A percentile compares a stretch with the other conserved stretches of the same genome.
Evolutionary conservation across 1,140 invertebrate genomes (phyloP).

Genomic region (Lethrus apterus): DNA sequence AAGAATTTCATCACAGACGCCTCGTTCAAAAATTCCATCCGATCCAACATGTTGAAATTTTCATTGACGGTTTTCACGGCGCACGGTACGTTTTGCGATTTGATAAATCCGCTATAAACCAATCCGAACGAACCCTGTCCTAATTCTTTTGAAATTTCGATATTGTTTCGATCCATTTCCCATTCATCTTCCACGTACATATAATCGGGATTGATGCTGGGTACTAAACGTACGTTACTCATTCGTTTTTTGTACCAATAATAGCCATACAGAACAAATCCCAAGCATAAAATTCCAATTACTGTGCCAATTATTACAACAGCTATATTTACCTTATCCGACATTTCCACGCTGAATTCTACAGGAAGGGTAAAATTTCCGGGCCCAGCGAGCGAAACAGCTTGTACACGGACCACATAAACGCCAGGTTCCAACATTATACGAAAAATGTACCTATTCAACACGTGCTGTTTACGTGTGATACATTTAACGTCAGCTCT

Average conservation of each 20-base stretch:
- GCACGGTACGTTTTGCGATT: constrained; percentile 54
- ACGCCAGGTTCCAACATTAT: constrained; percentile 53
- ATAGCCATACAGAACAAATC: constrained; percentile 14
- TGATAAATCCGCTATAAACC: constrained; percentile 45
- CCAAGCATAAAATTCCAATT: constrained; percentile 32
- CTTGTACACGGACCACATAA: constrained; percentile 54
- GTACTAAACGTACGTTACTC: constrained; percentile 54
- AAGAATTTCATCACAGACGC: constrained; percentile 95
- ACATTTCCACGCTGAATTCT: constrained; percentile 18
- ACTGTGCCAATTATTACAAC: constrained; percentile 37
- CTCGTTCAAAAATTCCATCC: constrained; percentile 88
- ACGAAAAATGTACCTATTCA: constrained; percentile 27
- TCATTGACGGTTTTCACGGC: constrained; percentile 94
- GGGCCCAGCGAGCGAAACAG: constrained; percentile 54
- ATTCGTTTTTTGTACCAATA: constrained; percentile 22
- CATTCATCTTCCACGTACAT: constrained; percentile 88
- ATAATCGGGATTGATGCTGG: constrained; percentile 73
- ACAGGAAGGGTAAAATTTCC: constrained; percentile 36
- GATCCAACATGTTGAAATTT: constrained; percentile 69
- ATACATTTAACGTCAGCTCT: not conserved
- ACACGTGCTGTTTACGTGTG: constrained; percentile 4
- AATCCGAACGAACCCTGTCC: constrained; percentile 95
- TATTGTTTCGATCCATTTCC: constrained; percentile 81
- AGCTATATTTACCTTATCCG: constrained; percentile 12
- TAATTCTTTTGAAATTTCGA: constrained; percentile 69